Evolutionary conservation across 1,140 invertebrate species (phyloP).

Genomic region (Zaprionus vittiger): DNA sequence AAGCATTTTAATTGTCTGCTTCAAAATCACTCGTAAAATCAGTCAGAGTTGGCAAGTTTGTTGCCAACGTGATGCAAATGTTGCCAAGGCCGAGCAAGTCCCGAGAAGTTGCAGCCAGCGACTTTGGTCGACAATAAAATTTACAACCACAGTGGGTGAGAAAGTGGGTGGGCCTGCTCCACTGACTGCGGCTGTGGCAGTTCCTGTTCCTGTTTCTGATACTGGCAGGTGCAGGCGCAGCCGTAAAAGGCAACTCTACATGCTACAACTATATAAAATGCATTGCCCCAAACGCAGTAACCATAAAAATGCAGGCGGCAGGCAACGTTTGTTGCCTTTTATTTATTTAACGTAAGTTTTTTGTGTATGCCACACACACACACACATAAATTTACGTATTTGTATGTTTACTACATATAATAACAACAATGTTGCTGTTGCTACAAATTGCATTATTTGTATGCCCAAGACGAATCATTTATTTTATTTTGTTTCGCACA

Average conservation of each 20-base stretch:
- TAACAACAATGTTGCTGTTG: slow-evolving; percentile 64
- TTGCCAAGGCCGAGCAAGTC: slow-evolving; percentile 32
- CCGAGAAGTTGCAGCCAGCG: slow-evolving; percentile 15
- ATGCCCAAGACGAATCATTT: slow-evolving; percentile 51
- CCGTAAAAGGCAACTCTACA: slow-evolving; percentile 55
- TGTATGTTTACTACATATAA: slow-evolving; percentile 18
- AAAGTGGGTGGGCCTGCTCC: not conserved
- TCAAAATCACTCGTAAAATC: slow-evolving; percentile 36
- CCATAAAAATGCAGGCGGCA: slow-evolving; percentile 68
- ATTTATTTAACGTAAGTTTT: slow-evolving; percentile 59
- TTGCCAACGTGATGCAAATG: slow-evolving; percentile 43
- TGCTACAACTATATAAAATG: slow-evolving; percentile 62
- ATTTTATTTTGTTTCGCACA: slow-evolving; percentile 45
- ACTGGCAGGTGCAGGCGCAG: slow-evolving; percentile 38
- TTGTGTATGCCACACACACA: slow-evolving; percentile 34
- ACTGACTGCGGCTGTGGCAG: not conserved
- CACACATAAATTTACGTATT: slow-evolving; percentile 15
- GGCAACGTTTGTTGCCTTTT: slow-evolving; percentile 29
- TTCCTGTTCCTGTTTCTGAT: slow-evolving; percentile 19
- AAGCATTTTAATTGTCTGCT: slow-evolving; percentile 31
- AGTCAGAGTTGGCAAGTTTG: slow-evolving; percentile 43
- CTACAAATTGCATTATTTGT: slow-evolving; percentile 77
- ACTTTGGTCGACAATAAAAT: slow-evolving; percentile 62
- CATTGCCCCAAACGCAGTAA: slow-evolving; percentile 51
- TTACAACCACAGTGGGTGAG: slow-evolving; percentile 56